Conservation (phyloP, 2,113 vertebrate genomes). For the Callipepla squamata region DNA sequence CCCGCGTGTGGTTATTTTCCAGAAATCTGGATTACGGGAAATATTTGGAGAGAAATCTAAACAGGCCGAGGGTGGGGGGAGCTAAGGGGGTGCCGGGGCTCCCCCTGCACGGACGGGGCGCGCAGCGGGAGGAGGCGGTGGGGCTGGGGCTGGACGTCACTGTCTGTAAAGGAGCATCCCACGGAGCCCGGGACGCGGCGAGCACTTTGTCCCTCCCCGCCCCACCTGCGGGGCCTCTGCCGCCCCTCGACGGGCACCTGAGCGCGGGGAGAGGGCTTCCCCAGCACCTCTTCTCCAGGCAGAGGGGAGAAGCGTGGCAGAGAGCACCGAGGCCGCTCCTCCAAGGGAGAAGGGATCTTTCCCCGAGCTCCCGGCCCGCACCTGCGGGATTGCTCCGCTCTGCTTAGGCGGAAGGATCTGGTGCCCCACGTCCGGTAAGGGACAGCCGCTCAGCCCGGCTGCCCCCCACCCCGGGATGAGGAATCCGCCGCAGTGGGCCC, state of each 20-base stretch:
- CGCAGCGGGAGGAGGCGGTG: neutral
- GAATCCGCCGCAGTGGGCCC: too few relatives aligned
- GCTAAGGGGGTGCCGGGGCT: neutral
- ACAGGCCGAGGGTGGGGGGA: conserved; percentile 40
- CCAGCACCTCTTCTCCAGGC: neutral
- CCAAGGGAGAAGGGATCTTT: neutral
- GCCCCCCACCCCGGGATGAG: neutral
- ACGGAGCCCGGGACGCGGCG: too few relatives aligned
- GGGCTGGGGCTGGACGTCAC: neutral
- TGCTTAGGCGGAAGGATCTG: neutral
- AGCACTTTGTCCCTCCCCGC: neutral
- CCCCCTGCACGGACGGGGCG: neutral
- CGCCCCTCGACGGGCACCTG: neutral
- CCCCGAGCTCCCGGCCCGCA: neutral
- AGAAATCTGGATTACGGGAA: conserved; percentile 69
- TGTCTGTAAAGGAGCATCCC: neutral
- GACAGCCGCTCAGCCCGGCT: too few relatives aligned
- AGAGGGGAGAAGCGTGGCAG: neutral
- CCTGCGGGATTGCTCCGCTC: neutral
- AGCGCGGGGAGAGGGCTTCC: neutral
- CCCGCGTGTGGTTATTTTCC: conserved; percentile 65
- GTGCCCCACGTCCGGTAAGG: neutral
- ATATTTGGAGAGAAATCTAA: conserved; percentile 64
- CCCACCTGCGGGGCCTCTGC: neutral
- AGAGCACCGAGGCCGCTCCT: neutral